Evolutionary conservation across 2,797 vertebrate genomes (phyloP), one percentile per base, ranked within the genome.

Genomic region (Oreortyx pictus): DNA sequence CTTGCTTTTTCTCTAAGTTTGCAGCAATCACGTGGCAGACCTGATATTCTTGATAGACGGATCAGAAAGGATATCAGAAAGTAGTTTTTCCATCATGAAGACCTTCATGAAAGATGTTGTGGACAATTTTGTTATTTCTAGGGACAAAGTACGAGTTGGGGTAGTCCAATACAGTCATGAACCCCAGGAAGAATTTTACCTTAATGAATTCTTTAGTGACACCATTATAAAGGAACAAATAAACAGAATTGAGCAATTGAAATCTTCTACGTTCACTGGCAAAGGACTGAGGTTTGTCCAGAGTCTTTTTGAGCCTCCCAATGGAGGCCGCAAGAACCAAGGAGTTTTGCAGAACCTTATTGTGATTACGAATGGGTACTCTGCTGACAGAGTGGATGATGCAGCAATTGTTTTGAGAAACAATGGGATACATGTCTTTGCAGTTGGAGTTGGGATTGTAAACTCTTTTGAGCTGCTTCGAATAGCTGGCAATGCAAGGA

Each of bases 1-100:
- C 43, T n/a, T 90, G 17, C 10, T 44, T 80, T 89, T 75, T 70
- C 27, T n/a, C 37, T 13, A 92, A 98, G 98, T 62, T 65, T 99
- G 98, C 97, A 86, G 92, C 15, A 97, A 97, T 22, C 86, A 91
- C 74, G 27, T 96, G 82, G 97, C 97, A 11, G 98, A 99, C 88
- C 92, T 99, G 87, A 97, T 99, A 61, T 98, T 99, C 96, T 94
- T 99, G 37, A 71, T 98, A 2, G 98, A 99, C 39, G 97, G 98
- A 62, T 99, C 98, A 3, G 85, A 86, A 77, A 98, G 98, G 90
- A 98, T 98, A 64, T 1, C 1, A 2, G 0, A 8, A 1, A 0
- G 3, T 0, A 95, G 98, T 70, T 99, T 98, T 92, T 27, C 8
- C 31, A 82, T 68, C 61, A 98, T 98, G 97, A 98, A 98, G 92